Conservation (phyloP, 1,140 invertebrate genomes). For the Pantala flavescens region DNA sequence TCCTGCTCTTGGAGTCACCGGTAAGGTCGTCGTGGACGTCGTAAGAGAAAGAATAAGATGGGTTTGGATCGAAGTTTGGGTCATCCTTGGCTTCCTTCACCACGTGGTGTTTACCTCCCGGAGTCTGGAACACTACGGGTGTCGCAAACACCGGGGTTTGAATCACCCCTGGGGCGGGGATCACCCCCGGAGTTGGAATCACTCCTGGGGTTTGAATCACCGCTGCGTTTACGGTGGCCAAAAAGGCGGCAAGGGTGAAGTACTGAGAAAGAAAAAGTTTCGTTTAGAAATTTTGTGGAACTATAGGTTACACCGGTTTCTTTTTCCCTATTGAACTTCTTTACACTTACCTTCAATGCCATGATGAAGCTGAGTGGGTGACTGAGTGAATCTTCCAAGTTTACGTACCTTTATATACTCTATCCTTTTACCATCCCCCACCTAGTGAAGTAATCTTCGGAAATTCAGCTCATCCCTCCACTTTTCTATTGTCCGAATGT, state of each 20-base stretch:
- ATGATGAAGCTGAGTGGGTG: too few relatives aligned
- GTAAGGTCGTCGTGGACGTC: constrained; percentile 21
- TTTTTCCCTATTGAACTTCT: too few relatives aligned
- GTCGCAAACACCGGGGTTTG: not conserved
- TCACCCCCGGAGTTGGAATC: not conserved
- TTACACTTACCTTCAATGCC: too few relatives aligned
- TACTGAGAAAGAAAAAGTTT: not conserved
- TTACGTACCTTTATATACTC: too few relatives aligned
- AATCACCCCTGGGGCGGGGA: not conserved
- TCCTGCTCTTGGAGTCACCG: constrained; percentile 22
- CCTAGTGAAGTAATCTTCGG: too few relatives aligned
- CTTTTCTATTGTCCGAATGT: too few relatives aligned
- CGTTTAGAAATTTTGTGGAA: too few relatives aligned
- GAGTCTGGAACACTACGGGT: not conserved
- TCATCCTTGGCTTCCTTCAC: not conserved
- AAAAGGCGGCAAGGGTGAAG: not conserved
- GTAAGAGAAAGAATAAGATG: constrained; percentile 1
- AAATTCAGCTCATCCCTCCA: too few relatives aligned
- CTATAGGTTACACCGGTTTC: too few relatives aligned
- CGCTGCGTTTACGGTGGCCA: not conserved
- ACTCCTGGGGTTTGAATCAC: not conserved
- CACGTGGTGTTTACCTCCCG: not conserved
- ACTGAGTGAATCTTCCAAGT: too few relatives aligned
- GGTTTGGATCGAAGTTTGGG: too few relatives aligned
- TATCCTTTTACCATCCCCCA: too few relatives aligned